Percentiles rank a stretch among this genome's conserved stretches.
These are phyloP conservation scores for Heliconius charithonia DNA, from an alignment of 2,888 invertebrate species.

Conservation along the genomic window DNA sequence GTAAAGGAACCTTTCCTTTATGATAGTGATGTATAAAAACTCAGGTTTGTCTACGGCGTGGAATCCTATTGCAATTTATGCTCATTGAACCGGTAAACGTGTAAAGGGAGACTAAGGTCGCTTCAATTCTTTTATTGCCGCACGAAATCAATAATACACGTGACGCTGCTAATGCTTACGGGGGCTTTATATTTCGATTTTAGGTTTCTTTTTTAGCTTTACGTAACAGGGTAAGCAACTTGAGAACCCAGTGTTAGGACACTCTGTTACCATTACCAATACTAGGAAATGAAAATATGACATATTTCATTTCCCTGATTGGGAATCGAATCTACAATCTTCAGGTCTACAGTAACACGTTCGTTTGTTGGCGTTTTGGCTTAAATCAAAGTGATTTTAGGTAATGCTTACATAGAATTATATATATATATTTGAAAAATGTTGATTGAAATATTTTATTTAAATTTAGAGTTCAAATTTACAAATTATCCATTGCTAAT, in stretches of 20 bases:
- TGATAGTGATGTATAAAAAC: constrained; percentile 70
- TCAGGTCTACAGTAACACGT: no score
- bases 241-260: no score
- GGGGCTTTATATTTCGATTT: constrained; percentile 54
- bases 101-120: constrained; percentile 77
- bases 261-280: no score
- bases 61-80: constrained; percentile 83
- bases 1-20: constrained; percentile 64
- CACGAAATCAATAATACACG: constrained; percentile 75
- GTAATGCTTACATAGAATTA: neutral
- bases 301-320: no score
- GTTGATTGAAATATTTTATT: neutral
- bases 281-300: no score
- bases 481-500: neutral
- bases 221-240: no score
- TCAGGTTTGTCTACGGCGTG: constrained; percentile 71
- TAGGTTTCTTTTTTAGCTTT: neutral
- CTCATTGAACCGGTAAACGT: constrained; percentile 80
- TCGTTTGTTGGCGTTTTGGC: no score
- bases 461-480: neutral
- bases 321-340: neutral
- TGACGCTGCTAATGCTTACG: constrained; percentile 59
- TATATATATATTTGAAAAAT: neutral
- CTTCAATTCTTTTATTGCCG: constrained; percentile 79
- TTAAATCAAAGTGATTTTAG: no score